A percentile compares a stretch with the other conserved stretches of the same genome.
Conservation (phyloP, 2,888 invertebrate genomes). For the Rhingia campestris region DNA sequence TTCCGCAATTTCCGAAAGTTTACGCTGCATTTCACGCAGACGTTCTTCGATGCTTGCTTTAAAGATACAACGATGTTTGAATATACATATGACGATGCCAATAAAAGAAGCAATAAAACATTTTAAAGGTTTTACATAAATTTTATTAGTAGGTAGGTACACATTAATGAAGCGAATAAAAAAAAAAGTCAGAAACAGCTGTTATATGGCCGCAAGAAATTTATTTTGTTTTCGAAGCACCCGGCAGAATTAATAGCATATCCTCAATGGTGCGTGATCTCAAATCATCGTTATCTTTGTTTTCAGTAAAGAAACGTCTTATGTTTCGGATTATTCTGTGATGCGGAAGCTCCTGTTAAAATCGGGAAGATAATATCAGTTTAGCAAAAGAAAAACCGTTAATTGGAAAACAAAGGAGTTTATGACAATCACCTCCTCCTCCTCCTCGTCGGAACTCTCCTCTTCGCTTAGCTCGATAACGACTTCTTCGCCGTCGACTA, state of each 20-base stretch:
- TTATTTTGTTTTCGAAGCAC: conserved; percentile 77
- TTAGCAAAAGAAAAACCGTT: conserved; percentile 39
- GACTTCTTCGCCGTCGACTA: conserved; percentile 81
- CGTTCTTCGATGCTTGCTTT: conserved; percentile 80
- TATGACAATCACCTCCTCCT: conserved; percentile 78
- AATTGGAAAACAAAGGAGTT: conserved; percentile 53
- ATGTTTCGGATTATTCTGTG: conserved; percentile 86
- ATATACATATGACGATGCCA: background rate
- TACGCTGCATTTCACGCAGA: conserved; percentile 81
- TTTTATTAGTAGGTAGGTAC: conserved; percentile 60
- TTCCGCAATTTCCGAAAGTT: conserved; percentile 82
- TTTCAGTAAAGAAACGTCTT: conserved; percentile 82
- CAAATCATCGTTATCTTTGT: conserved; percentile 81
- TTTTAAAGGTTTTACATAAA: conserved; percentile 3
- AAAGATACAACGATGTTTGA: conserved; percentile 10
- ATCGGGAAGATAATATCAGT: conserved; percentile 62
- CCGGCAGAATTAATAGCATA: conserved; percentile 81
- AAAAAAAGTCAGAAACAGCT: conserved; percentile 38
- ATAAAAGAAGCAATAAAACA: background rate
- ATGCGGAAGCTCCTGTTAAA: conserved; percentile 85
- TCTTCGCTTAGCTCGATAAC: conserved; percentile 82
- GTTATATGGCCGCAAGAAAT: conserved; percentile 1
- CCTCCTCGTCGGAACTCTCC: conserved; percentile 81
- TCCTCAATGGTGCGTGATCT: conserved; percentile 81
- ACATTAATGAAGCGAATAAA: conserved; percentile 59